Evolutionary conservation across 2,113 vertebrate species (phyloP).

Genomic region (Onychorhynchus coronatus): DNA sequence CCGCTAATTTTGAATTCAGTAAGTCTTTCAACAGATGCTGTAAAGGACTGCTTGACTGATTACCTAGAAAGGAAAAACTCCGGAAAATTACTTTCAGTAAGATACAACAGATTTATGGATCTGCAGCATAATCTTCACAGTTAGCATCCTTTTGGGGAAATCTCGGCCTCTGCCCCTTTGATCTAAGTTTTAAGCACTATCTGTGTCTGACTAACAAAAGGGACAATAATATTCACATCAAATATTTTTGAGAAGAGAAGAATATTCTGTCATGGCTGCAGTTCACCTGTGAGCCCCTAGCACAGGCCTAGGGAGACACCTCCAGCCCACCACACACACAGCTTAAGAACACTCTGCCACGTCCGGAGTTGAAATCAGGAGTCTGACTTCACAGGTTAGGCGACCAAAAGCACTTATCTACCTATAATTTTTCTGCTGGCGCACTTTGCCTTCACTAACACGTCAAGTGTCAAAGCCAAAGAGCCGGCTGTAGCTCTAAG

Average conservation of each 20-base stretch:
- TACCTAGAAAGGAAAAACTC: background rate
- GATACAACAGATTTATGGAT: background rate
- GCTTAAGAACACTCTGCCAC: background rate
- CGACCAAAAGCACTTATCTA: rapidly evolving
- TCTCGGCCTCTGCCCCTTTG: rapidly evolving
- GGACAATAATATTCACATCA: background rate
- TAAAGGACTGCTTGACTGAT: background rate
- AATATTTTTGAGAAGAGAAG: rapidly evolving
- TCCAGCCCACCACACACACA: too few species aligned
- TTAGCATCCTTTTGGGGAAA: background rate
- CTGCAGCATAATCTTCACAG: background rate
- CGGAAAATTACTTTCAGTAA: background rate
- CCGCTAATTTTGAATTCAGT: background rate
- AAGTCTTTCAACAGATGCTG: background rate
- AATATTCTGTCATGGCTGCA: background rate
- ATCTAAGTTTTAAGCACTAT: background rate
- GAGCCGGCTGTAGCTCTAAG: too few species aligned
- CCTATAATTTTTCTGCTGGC: background rate
- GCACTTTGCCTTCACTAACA: background rate
- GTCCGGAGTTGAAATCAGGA: background rate
- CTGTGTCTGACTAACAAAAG: rapidly evolving
- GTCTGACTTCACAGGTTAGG: rapidly evolving
- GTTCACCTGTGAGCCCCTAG: background rate
- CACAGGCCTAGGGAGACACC: background rate
- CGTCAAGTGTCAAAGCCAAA: rapidly evolving